Evolutionary conservation across 2,113 vertebrate genomes (phyloP), one percentile per base, ranked within the genome.

Genomic region (Ciconia stormi): DNA sequence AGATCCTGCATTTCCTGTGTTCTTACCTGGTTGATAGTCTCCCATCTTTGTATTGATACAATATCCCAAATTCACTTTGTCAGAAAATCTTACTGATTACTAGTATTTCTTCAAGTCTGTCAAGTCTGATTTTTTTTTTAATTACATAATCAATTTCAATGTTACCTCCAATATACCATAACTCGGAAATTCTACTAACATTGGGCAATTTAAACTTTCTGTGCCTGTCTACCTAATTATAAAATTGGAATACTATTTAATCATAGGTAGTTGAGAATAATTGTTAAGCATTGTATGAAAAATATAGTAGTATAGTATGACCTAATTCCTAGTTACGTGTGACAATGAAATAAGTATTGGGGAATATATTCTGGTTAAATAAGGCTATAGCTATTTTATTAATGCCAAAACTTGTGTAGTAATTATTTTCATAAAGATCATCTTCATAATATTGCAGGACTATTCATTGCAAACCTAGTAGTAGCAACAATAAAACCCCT

Each of bases 391-490:
- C 30, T 58, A 2, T 61, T 70, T 82, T 61, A 42, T 91, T 90
- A 78, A 42, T 86, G 38, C 16, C 50, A 47, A 25, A 73, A 86
- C 26, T 62, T 80, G 10, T 32, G 10, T 79, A 50, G 27, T 66
- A 66, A 78, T 95, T 89, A 38, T 70, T 88, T 79, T 83, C 50
- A 47, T 89, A 58, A 84, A 66, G 65, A 70, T 95, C 3, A 20
- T 91, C 13, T 93, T 96, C 9, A 4, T 93, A 78, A 61, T 92
- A 65, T 97, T 98, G 38, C 97, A 98, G 98, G 94, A 94, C 96
- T 94, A 53, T 97, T 97, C 98, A 98, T 34, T 95, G 95, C 52
- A 98, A 98, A 53, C 97, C 97, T 61, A 98, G 94, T 66, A 96
- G 91, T 40, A 97, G 95, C 93, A 97, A 56, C 96, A 98, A 76